Percentiles rank a stretch among this genome's conserved stretches.
phyloP scores from a whole-genome alignment of 2,797 vertebrate genomes.

The Dryobates pubescens region DNA sequence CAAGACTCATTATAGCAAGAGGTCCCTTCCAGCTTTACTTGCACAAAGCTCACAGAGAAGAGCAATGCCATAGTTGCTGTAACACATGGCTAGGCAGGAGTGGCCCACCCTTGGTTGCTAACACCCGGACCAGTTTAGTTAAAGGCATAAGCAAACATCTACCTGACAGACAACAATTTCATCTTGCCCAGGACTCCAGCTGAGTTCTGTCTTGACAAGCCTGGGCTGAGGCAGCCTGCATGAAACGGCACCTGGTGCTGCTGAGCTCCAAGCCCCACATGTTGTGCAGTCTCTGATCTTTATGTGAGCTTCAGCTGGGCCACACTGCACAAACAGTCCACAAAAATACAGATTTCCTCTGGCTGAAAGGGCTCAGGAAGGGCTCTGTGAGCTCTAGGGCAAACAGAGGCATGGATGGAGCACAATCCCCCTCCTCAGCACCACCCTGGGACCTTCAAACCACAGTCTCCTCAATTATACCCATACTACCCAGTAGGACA shows the following conservation, averaged over 20 bases:
- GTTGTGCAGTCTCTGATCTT: not conserved
- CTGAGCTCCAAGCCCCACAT: not conserved
- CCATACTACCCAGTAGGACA: not conserved
- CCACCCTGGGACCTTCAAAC: not conserved
- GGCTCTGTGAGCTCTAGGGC: not conserved
- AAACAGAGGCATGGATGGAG: not conserved
- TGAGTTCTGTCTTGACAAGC: not conserved
- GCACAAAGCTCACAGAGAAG: not conserved
- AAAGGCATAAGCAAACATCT: not conserved
- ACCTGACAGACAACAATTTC: not conserved
- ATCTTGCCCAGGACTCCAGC: not conserved
- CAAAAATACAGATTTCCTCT: not conserved
- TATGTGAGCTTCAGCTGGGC: not conserved
- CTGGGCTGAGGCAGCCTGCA: not conserved
- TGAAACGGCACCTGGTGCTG: fast-evolving
- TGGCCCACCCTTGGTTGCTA: not conserved
- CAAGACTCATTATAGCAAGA: not conserved
- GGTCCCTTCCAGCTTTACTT: not conserved
- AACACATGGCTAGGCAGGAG: not conserved
- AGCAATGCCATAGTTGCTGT: not conserved
- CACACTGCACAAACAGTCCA: not conserved
- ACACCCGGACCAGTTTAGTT: not conserved
- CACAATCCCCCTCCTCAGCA: not conserved
- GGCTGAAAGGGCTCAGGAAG: not conserved
- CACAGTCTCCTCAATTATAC: not conserved